Evolutionary conservation across 2,888 invertebrate genomes (phyloP).

Genomic region (Nebria salina): DNA sequence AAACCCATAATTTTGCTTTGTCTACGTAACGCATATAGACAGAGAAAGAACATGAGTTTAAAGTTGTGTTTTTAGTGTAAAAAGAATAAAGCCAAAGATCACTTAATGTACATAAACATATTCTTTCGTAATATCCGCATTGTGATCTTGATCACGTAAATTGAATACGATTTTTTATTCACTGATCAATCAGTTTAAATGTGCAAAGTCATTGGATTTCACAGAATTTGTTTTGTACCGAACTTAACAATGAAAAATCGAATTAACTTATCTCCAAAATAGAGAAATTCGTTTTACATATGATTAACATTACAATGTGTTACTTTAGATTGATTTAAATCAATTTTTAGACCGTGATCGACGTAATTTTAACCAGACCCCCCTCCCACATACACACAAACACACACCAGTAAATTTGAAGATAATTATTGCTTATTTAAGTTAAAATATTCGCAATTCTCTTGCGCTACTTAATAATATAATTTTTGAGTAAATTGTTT

Average conservation of each 20-base stretch:
- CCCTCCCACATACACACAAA: background rate
- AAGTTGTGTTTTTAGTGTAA: too few relatives aligned
- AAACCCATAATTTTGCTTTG: too few relatives aligned
- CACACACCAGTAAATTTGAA: too few relatives aligned
- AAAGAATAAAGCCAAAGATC: background rate
- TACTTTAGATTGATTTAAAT: background rate
- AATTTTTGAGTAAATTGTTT: too few relatives aligned
- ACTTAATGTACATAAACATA: background rate
- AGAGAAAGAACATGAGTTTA: too few relatives aligned
- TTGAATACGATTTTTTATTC: background rate
- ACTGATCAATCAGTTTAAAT: background rate
- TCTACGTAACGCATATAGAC: too few relatives aligned
- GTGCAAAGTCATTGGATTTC: background rate
- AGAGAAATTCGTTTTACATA: background rate
- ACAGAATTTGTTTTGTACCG: background rate
- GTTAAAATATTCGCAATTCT: too few relatives aligned
- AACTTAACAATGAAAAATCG: background rate
- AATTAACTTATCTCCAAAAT: background rate
- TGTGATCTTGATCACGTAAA: background rate
- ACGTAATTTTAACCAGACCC: background rate
- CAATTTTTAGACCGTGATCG: background rate
- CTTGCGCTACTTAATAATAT: too few relatives aligned
- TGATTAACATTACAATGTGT: background rate
- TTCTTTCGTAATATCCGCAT: conserved; percentile 1
- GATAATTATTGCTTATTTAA: too few relatives aligned